These are phyloP conservation scores for Macrotrachela quadricornifera DNA, from an alignment of 1,140 invertebrate species.

Conservation along the genomic window DNA sequence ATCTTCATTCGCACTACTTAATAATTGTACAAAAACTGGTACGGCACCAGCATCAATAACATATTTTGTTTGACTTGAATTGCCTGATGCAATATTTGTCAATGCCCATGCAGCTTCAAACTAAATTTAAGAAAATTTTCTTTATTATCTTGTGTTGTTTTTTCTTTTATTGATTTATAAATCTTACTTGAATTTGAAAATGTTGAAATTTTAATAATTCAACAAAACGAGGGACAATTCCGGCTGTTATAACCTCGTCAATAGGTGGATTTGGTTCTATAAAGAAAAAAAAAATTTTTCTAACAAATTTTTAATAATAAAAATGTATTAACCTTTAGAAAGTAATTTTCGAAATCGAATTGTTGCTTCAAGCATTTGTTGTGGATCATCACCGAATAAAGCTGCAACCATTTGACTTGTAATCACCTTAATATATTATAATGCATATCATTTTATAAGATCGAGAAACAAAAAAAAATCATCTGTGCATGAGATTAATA, in stretches of 20 bases:
- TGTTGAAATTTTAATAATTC: slow-evolving; percentile 63
- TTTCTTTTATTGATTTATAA: background rate
- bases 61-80: slow-evolving; percentile 66
- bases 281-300: slow-evolving; percentile 10
- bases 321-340: slow-evolving; percentile 38
- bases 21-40: slow-evolving; percentile 62
- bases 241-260: slow-evolving; percentile 87
- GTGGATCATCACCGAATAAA: slow-evolving; percentile 54
- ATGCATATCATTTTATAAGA: slow-evolving; percentile 7
- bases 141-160: background rate
- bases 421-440: slow-evolving; percentile 17
- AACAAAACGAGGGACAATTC: slow-evolving; percentile 84
- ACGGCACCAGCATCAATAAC: slow-evolving; percentile 83
- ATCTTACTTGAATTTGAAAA: slow-evolving; percentile 45
- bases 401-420: slow-evolving; percentile 54
- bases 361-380: slow-evolving; percentile 63
- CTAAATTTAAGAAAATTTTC: slow-evolving; percentile 29
- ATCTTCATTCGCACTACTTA: slow-evolving; percentile 62
- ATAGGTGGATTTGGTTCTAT: slow-evolving; percentile 90
- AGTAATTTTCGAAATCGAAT: slow-evolving; percentile 82
- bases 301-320: background rate
- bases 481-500: too few species aligned
- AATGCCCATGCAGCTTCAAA: slow-evolving; percentile 95
- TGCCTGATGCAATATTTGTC: slow-evolving; percentile 92
- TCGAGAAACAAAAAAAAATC: too few species aligned